Evolutionary conservation across 2,113 vertebrate species (phyloP), one percentile per base, ranked within the genome.

Genomic region (Nymphicus hollandicus): DNA sequence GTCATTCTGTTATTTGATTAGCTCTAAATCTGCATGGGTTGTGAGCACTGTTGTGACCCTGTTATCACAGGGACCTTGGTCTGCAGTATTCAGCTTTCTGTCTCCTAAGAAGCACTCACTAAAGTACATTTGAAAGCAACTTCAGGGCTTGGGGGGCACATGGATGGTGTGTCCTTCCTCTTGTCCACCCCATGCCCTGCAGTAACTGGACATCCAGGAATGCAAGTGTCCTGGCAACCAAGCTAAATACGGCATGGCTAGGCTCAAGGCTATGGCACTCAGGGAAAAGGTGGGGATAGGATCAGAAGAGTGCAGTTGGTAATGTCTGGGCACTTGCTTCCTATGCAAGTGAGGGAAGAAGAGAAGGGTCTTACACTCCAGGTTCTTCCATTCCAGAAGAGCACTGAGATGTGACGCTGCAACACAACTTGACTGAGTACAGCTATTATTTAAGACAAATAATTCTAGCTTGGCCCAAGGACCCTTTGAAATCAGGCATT

Each of bases 121-220:
- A 64, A 87, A 49, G 11, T 15, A n/a, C 35, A 37, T 61, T 17
- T 65, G 35, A 72, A 69, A 41, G 11, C 7, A n/a, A 3, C 13
- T 1, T 0, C 24, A n/a, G 44, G 14, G 3, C 8, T 17, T 37
- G 13, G 7, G 3, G 14, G 4, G 0, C 10, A 43, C 2, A 1
- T 1, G 17, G 27, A 23, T 24, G 19, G 20, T 24, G 39, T 4
- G 8, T 63, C 17, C 6, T 55, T 46, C 17, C 25, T 82, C 24
- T 33, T 0, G 0, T 28, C 27, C 49, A 56, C 10, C 12, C 11
- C 8, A 25, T 15, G n/a, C 11, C 49, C 60, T 68, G n/a, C 0
- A 0, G 39, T 53, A 60, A 60, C 7, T 68, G 35, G 17, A 39
- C 15, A 50, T 43, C 17, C 35, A 81, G 43, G 24, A 89, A 46